Base-by-base conservation (phyloP, 2,113 vertebrate species). In the Percopsis transmontana region DNA sequence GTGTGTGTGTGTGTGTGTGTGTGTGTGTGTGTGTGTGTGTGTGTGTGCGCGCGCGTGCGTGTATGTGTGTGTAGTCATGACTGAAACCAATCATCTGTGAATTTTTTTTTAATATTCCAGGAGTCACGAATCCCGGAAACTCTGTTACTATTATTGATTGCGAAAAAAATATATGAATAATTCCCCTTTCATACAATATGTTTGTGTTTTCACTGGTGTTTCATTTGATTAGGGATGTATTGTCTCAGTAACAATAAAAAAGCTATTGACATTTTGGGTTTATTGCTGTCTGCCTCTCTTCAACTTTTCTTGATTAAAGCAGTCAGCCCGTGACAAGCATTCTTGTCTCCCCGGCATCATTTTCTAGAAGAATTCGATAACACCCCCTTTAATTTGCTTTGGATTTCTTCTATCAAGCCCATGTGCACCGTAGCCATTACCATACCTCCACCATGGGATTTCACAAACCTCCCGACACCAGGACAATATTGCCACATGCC, bases 261-360 rank as follows among this genome's bases (percentile, higher is more conserved):
- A 45, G 10, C 13, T 59, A 80, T 74, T 75, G 76, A 51, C 57
- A 69, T 83, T 77, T 75, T 63, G 56, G 61, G 73, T 74, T 81
- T 88, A 87, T 87, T 85, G 77, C 60, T 85, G 82, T 85, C 79
- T 73, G 59, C 74, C 72, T 77, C 19, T 42, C 68, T 66, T 27
- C 44, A 68, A 82, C 41, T 70, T 74, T 62, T 73, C 61, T 68
- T 84, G 72, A 86, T 87, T 85, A 83, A 84, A 82, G 59, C 52
- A 66, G 62, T 15, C 66, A 58, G 75, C 16, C 11, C n/a, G 38
- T 68, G 70, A 76, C 64, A 55, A 68, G 72, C 44, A 2, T 38
- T 13, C n/a, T 38, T 51, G 42, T 64, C 69, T 85, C 50, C 0
- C 10, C 38, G 48, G 72, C 52, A 55, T 58, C 20, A 48, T 45